These are phyloP conservation scores for Melanitta fusca DNA, from an alignment of 2,797 vertebrate genomes.

Conservation along the genomic window DNA sequence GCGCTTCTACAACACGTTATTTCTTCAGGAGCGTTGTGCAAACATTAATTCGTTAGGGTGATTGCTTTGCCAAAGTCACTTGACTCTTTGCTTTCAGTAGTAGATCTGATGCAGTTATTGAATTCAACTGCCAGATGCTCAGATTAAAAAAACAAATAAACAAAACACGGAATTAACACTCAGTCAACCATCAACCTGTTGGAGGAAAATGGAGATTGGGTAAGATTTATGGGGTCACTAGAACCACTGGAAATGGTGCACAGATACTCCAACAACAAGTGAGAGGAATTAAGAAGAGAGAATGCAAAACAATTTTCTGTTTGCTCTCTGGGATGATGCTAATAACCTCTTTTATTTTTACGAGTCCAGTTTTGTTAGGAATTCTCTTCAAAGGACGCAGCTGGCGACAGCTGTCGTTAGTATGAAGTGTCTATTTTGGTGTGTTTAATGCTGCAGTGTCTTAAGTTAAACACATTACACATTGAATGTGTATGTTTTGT, in stretches of 20 bases:
- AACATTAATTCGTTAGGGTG: not conserved
- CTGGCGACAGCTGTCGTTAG: conserved; percentile 22
- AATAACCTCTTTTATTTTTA: not conserved
- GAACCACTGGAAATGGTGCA: not conserved
- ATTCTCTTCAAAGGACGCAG: not conserved
- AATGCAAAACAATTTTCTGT: not conserved
- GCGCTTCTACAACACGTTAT: not conserved
- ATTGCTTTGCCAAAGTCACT: not conserved
- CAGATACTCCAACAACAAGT: not conserved
- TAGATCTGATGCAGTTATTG: not conserved
- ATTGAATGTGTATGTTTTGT: not conserved
- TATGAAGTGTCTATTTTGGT: not conserved
- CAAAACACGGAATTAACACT: not conserved
- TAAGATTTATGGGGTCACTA: not conserved
- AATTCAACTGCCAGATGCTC: not conserved
- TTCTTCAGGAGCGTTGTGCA: not conserved
- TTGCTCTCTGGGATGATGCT: not conserved
- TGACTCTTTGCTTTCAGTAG: not conserved
- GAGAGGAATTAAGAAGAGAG: not conserved
- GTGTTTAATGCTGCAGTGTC: not conserved
- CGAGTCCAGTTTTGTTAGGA: not conserved
- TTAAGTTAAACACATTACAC: not conserved
- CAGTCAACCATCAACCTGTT: not conserved
- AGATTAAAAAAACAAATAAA: not conserved
- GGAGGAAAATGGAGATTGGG: not conserved